Percentiles rank a stretch among this genome's conserved stretches.
Evolutionary conservation across 2,888 invertebrate species (phyloP).

Genomic region (Buathra laborator): DNA sequence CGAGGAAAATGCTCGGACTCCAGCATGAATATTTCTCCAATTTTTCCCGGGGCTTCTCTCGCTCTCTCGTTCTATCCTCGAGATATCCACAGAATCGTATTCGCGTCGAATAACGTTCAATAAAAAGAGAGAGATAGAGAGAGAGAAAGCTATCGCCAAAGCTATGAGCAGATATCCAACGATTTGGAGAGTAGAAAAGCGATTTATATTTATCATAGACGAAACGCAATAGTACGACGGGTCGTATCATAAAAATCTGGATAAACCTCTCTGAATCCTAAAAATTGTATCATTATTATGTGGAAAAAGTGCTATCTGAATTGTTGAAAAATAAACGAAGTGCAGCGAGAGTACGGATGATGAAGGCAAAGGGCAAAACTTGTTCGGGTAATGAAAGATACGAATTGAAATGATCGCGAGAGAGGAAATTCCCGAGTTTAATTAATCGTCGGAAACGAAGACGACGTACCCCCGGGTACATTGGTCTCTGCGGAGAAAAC

Average conservation of each 20-base stretch:
- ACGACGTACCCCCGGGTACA: constrained; percentile 11
- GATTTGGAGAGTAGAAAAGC: constrained; percentile 44
- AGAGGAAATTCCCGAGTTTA: constrained; percentile 28
- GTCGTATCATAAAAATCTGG: constrained; percentile 47
- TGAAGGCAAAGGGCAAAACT: not conserved
- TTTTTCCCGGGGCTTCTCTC: constrained; percentile 57
- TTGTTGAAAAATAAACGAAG: constrained; percentile 2
- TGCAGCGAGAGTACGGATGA: not conserved
- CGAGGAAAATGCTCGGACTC: constrained; percentile 47
- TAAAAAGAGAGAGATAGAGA: constrained; percentile 36
- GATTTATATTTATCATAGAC: constrained; percentile 58
- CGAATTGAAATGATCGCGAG: constrained; percentile 1
- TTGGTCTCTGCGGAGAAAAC: constrained; percentile 49
- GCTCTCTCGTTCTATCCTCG: constrained; percentile 35
- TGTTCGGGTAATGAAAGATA: not conserved
- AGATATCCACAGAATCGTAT: constrained; percentile 47
- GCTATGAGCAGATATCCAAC: constrained; percentile 44
- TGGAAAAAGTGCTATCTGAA: constrained; percentile 2
- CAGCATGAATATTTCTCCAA: constrained; percentile 66
- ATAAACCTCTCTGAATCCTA: constrained; percentile 24
- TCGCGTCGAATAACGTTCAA: constrained; percentile 52
- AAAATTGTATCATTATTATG: constrained; percentile 45
- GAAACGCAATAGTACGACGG: constrained; percentile 21
- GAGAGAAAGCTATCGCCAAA: constrained; percentile 63
- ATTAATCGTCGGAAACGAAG: constrained; percentile 40